These are phyloP conservation scores for human (Homo sapiens) DNA, from an alignment of 2,113 vertebrate genomes.

Conservation along the genomic window DNA sequence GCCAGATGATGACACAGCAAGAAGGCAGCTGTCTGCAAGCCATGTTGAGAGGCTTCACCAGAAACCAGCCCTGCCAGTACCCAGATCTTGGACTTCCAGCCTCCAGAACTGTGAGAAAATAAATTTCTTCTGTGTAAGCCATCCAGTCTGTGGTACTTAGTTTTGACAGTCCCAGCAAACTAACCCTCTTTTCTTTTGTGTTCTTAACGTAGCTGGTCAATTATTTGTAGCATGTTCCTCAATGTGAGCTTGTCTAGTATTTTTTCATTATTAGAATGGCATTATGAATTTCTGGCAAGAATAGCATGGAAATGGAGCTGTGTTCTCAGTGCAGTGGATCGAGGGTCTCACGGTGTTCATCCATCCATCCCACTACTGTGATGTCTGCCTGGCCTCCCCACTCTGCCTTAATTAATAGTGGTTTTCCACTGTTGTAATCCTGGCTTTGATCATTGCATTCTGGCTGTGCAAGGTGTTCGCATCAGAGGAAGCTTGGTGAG, in stretches of 20 bases:
- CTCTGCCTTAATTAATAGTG: too few species aligned
- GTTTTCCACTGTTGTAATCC: too few species aligned
- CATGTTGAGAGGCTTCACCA: rapidly evolving
- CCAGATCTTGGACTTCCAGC: background rate
- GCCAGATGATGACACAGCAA: background rate
- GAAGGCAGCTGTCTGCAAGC: rapidly evolving
- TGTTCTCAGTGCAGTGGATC: rapidly evolving
- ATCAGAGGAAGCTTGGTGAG: too few species aligned
- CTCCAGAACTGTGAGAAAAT: background rate
- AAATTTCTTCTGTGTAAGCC: rapidly evolving
- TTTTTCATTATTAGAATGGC: rapidly evolving
- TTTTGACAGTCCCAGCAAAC: background rate
- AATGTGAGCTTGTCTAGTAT: rapidly evolving
- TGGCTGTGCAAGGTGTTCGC: too few species aligned
- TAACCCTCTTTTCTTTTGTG: rapidly evolving
- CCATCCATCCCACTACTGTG: too few species aligned
- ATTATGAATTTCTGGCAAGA: background rate
- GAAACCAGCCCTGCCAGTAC: rapidly evolving
- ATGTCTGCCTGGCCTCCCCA: too few species aligned
- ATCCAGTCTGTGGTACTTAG: rapidly evolving
- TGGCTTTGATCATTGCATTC: too few species aligned
- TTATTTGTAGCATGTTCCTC: background rate
- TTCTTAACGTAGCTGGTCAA: rapidly evolving
- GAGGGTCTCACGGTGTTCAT: rapidly evolving
- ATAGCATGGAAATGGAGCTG: rapidly evolving